phyloP scores from a whole-genome alignment of 2,113 vertebrate genomes.

The Anolis sagrei region DNA sequence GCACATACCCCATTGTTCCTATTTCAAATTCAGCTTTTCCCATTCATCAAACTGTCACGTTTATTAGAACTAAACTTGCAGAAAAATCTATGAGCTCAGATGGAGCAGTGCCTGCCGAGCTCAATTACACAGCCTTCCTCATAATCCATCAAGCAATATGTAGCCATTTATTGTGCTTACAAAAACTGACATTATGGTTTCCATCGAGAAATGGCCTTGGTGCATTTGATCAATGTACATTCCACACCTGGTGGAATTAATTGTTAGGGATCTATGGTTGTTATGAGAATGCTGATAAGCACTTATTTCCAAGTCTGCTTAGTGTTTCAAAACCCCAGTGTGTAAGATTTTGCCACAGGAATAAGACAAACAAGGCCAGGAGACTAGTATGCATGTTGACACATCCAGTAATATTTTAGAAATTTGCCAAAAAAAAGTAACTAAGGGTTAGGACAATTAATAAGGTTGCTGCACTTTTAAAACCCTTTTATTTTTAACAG shows the following conservation, averaged over 20 bases:
- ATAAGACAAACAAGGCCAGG: background rate
- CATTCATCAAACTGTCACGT: slow-evolving; percentile 16
- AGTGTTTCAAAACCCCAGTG: background rate
- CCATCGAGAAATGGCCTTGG: slow-evolving; percentile 63
- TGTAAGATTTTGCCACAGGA: slow-evolving; percentile 13
- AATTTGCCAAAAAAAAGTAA: background rate
- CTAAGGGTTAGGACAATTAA: background rate
- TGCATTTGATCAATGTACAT: slow-evolving; percentile 60
- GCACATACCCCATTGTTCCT: background rate
- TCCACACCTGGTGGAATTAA: slow-evolving; percentile 68
- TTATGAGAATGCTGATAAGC: slow-evolving; percentile 43
- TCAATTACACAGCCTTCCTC: slow-evolving; percentile 51
- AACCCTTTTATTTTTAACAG: background rate
- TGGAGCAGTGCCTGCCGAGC: slow-evolving; percentile 31
- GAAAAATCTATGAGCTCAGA: slow-evolving; percentile 23
- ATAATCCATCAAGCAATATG: slow-evolving; percentile 64
- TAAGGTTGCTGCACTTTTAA: background rate
- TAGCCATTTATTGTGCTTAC: slow-evolving; percentile 60
- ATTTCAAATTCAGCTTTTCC: slow-evolving; percentile 1
- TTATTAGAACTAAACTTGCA: slow-evolving; percentile 33
- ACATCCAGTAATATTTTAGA: background rate
- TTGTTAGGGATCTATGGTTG: slow-evolving; percentile 52
- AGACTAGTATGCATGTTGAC: background rate
- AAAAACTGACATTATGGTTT: slow-evolving; percentile 50
- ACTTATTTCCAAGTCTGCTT: slow-evolving; percentile 50